phyloP scores from a whole-genome alignment of 2,797 vertebrate genomes.

The Tapera naevia region DNA sequence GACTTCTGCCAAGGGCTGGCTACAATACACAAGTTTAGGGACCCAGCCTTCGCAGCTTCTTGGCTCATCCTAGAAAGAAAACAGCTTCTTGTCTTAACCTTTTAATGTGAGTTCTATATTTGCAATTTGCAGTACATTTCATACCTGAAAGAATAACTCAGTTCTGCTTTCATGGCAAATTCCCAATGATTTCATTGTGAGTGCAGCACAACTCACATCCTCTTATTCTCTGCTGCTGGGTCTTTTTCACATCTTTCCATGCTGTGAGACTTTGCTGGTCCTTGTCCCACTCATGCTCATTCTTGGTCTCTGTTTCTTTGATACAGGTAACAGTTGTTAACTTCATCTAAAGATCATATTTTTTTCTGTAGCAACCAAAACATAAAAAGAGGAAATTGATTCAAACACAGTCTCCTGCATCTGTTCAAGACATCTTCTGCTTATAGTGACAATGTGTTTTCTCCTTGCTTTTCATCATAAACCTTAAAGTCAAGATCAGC shows the following conservation, averaged over 20 bases:
- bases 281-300: not conserved
- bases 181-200: not conserved
- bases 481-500: not conserved
- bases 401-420: not conserved
- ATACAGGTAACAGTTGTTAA: not conserved
- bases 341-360: not conserved
- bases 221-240: not conserved
- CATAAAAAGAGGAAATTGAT: not conserved
- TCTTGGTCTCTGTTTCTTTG: not conserved
- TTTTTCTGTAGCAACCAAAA: not conserved
- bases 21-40: not conserved
- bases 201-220: not conserved
- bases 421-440: not conserved
- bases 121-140: not conserved
- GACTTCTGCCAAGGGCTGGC: not conserved
- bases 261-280: not conserved
- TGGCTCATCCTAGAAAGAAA: not conserved
- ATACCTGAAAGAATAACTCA: constrained; percentile 31
- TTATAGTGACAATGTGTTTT: accelerated
- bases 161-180: constrained; percentile 5
- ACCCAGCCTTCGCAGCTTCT: not conserved
- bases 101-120: not conserved
- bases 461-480: not conserved
- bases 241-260: not conserved
- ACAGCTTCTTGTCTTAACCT: not conserved